Base-by-base conservation (phyloP, 1,140 invertebrate genomes). In the Hyles euphorbiae region DNA sequence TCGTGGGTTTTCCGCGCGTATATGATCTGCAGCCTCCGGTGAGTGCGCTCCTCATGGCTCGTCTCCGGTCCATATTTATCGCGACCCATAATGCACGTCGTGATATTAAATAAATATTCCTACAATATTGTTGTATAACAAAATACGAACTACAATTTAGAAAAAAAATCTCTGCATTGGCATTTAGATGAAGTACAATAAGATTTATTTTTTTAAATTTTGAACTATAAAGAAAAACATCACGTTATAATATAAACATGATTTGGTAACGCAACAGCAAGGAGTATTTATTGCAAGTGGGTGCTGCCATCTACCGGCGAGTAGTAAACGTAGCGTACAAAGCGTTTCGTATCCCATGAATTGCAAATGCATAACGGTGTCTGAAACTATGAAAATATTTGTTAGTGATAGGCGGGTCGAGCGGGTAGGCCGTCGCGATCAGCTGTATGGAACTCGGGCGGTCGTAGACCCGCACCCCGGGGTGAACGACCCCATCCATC, bases 401-500 rank as follows among this genome's bases (percentile, higher is more conserved):
- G 63, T 76, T 74, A 76, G 71, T 71, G 65, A 76, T 72, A 56
- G 63, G 53, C 32, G 45, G 63, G 63, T 43, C 59, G 57, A 58
- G 58, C 64, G 64, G 64, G 34, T 65, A 58, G 63, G 47, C 54
- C 60, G 51, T 36, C 56, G 50, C 70, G 79, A 84, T 84, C 83
- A 87, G 81, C 83, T 84, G 83, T 67, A 64, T 65, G 72, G 67
- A 79, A 78, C 72, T 83, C 77, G 78, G 83, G 68, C 80, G 82
- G 83, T 83, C 81, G 68, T 55, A 78, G 79, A 83, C 79, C 79
- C 71, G 58, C 47, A 52, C 58, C 55, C 57, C 32, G 61, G 67
- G 79, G 74, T 82, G 69, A 78, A 81, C 72, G 79, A 51, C 70
- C 73, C 64, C 59, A 76, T 69, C 72, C 67, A 74, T 76, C 79